Evolutionary conservation across 2,797 vertebrate species (phyloP), one percentile per base, ranked within the genome.

Genomic region (Siniperca scherzeri): DNA sequence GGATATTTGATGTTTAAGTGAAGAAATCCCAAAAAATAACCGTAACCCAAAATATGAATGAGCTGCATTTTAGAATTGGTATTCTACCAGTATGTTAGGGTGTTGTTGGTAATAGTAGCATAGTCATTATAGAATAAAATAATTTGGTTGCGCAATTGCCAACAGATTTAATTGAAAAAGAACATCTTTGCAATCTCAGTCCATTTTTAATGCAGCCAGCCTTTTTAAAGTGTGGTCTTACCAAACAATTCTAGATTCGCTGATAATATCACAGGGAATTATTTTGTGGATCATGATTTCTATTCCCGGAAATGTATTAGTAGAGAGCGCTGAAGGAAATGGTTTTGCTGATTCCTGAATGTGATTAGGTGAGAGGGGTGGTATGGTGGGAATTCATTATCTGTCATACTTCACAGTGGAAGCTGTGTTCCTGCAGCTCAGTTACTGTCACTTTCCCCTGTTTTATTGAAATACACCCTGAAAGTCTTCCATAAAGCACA

Each of bases 251-350:
- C 78, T 30, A 67, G 76, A 91, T 87, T 65, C 1, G 4, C 77
- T 57, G 93, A 94, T 94, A 85, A 82, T 70, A 88, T 92, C 84
- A 21, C 78, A 60, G 72, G 50, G 83, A 90, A 91, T 92, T 70
- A 92, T 94, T 93, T 88, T 64, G 91, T 74, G 83, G 92, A 93
- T 92, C 86, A 85, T 87, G 89, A 92, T 88, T 92, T 90, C 79
- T 85, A 61, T 88, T 87, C 68, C 30, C 33, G 21, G 71, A 87
- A 87, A 89, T 73, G 90, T 64, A 92, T 92, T 91, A 88, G 84
- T 67, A n/a, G 74, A 44, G 53, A 59, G 72, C 70, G 86, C 81
- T 33, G 78, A 80, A 73, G 93, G 82, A 91, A 92, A 92, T 89
- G 88, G 82, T 82, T 93, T 83, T 86, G 81, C 91, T 87, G 93